Evolutionary conservation across 2,113 vertebrate species (phyloP).

Genomic region (Axis porcinus): DNA sequence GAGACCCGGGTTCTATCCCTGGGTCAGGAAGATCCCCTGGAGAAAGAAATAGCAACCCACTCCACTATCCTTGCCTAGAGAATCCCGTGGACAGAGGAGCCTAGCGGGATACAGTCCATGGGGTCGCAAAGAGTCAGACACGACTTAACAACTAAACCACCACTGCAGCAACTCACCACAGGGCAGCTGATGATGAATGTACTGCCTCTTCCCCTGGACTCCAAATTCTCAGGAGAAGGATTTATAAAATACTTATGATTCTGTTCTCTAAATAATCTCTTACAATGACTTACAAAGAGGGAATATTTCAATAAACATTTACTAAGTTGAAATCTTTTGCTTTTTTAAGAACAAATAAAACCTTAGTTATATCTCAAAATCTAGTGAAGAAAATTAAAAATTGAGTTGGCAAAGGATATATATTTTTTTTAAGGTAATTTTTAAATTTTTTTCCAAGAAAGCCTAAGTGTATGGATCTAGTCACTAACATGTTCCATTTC

Average conservation of each 20-base stretch:
- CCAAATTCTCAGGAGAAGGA: not conserved
- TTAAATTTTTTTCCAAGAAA: not conserved
- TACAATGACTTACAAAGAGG: accelerated
- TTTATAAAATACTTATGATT: not conserved
- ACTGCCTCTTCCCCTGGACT: not conserved
- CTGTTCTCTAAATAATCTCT: not conserved
- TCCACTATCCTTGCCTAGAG: not conserved
- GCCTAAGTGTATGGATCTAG: not conserved
- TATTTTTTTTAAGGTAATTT: not conserved
- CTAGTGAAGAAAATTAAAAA: not conserved
- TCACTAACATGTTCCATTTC: not conserved
- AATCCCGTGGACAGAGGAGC: not conserved
- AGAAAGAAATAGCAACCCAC: not conserved
- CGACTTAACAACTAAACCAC: not conserved
- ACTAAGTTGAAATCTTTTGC: not conserved
- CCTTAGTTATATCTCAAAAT: not conserved
- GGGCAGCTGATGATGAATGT: no score
- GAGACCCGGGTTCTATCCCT: not conserved
- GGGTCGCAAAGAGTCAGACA: not conserved
- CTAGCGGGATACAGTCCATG: not conserved
- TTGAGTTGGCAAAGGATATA: not conserved
- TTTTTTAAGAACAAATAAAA: not conserved
- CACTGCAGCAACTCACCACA: not conserved
- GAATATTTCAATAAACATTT: not conserved
- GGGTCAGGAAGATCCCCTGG: not conserved